Base-by-base conservation (phyloP, 2,113 vertebrate genomes). In the Oxygymnocypris stewartii region DNA sequence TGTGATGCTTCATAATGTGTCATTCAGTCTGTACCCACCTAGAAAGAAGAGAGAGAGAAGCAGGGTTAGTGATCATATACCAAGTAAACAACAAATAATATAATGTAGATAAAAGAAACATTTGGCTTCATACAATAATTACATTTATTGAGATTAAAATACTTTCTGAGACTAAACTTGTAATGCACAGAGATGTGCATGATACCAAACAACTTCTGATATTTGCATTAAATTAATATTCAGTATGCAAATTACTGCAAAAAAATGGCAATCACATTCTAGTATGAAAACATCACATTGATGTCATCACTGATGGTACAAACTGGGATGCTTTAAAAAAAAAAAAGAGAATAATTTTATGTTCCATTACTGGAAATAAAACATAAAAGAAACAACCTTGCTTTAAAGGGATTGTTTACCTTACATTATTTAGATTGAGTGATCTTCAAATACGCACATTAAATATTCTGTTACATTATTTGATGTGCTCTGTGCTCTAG, bases 11-110 rank as follows among this genome's bases (percentile, higher is more conserved):
- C 25, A 31, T 75, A 77, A 44, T 59, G 40, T 59, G 23, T 63
- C 69, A 63, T 63, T 57, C 20, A 37, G 67, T 65, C 51, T 85
- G 79, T 87, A 90, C 90, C 87, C 87, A 91, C 90, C 90, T 91
- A 77, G 42, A 57, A 84, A 49, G 89, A 40, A 88, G 59, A 88
- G 13, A 79, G 73, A 85, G 76, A 91, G 25, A 80, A 71, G 13
- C 6, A 54, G n/a, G 18, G 54, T 73, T 47, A 88, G 31, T 54
- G 8, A 84, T 79, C 63, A 69, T 23, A 13, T 28, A 49, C 59
- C 6, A 65, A 9, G 40, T 12, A 12, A 7, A 69, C 6, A 44
- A 42, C 63, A 25, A 59, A 1, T 4, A 40, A 35, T n/a, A 79
- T 37, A 49, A 51, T 23, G 4, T 23, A 42, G 35, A 73, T 73